Evolutionary conservation across 2,113 vertebrate species (phyloP), one percentile per base, ranked within the genome.

Genomic region (Phrynosoma blainvillii): DNA sequence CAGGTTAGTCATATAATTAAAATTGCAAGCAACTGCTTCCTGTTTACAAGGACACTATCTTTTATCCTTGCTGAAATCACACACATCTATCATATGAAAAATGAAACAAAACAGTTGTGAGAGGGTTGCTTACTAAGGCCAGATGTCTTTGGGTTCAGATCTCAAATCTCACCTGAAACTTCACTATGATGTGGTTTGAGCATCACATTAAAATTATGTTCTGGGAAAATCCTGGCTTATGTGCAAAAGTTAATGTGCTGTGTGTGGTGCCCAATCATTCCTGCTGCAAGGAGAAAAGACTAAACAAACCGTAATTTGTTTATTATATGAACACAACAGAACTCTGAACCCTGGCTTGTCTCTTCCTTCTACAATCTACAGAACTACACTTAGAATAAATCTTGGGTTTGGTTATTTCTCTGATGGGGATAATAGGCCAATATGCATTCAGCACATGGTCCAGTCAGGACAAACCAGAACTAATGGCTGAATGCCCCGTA

Each of bases 1-100:
- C 18, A 96, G 2, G 77, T 75, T 23, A 80, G 87, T 66, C 62
- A 84, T 36, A 73, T 1, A 8, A 84, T 42, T 93, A 77, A 92
- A 84, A 36, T 76, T 20, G 9, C 5, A 59, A 54, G 30, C 68
- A 78, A 56, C 77, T 78, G 25, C 56, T 54, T 16, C 30, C 47
- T 54, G 27, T 82, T 66, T 65, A 32, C 65, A 86, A 79, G 42
- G 52, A 70, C 8, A 56, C 1, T 0, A 16, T 70, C 42, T 79
- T 71, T 54, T 79, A 0, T 70, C n/a, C 65, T 54, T 54, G 68
- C 1, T 56, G 32, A 7, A 84, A 47, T 56, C 30, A 84, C 62
- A 27, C 20, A 71, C 6, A 56, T 36, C 23, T 79, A 86, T 27
- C 12, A 10, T 79, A 54, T 68, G 36, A 62, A 62, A 62, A 62